Evolutionary conservation across 2,113 vertebrate genomes (phyloP).

Genomic region (Hippopotamus amphibius): DNA sequence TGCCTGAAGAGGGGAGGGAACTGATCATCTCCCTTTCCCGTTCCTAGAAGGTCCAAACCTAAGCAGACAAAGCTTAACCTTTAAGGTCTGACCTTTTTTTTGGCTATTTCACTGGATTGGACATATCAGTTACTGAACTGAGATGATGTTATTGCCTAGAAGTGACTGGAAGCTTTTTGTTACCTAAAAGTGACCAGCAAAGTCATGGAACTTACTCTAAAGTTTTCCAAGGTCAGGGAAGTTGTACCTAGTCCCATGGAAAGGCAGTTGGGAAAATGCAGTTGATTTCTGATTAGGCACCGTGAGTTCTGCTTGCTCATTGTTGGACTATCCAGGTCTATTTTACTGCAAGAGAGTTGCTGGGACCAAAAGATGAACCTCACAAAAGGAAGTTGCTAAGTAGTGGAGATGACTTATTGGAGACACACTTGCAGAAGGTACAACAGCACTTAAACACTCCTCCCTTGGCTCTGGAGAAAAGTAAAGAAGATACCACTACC

Average conservation of each 20-base stretch:
- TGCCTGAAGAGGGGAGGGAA: background rate
- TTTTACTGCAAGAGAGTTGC: background rate
- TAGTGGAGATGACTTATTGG: background rate
- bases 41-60: background rate
- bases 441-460: background rate
- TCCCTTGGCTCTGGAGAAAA: background rate
- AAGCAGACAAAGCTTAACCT: background rate
- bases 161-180: background rate
- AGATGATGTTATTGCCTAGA: background rate
- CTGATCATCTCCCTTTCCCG: background rate
- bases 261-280: background rate
- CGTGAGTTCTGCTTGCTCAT: background rate
- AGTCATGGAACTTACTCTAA: background rate
- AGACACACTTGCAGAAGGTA: background rate
- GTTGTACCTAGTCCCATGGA: background rate
- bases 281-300: background rate
- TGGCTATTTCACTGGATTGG: background rate
- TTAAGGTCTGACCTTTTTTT: background rate
- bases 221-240: background rate
- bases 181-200: background rate
- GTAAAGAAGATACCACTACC: background rate
- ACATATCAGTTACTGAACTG: background rate
- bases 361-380: background rate
- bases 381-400: background rate
- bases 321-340: background rate